These are phyloP conservation scores for Galerucella calmariensis DNA, from an alignment of 2,888 invertebrate species.

Conservation along the genomic window DNA sequence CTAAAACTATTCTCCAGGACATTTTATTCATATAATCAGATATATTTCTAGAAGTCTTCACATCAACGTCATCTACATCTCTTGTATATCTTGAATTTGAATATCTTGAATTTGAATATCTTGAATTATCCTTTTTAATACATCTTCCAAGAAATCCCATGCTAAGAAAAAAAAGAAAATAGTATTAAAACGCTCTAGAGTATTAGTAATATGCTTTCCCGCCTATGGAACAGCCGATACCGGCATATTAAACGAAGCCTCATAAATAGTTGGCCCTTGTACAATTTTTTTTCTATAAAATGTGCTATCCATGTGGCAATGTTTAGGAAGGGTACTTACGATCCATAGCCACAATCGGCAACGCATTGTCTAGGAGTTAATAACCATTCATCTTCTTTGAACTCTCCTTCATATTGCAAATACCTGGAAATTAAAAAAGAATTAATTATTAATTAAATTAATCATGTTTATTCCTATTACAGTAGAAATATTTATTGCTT, in stretches of 20 bases:
- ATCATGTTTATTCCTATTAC: too few relatives aligned
- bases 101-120: too few relatives aligned
- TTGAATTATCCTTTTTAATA: neutral
- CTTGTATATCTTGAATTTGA: neutral
- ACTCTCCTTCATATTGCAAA: conserved; percentile 25
- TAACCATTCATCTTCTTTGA: neutral
- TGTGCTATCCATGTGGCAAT: too few relatives aligned
- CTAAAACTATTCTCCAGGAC: conserved; percentile 48
- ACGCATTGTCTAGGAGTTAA: conserved; percentile 38
- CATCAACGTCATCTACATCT: neutral
- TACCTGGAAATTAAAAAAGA: conserved; percentile 27
- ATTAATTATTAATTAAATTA: too few relatives aligned
- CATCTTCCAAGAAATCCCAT: neutral
- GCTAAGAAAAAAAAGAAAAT: neutral
- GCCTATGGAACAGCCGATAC: too few relatives aligned
- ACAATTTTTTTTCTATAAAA: too few relatives aligned
- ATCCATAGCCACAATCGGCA: conserved; percentile 16
- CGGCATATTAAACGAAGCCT: too few relatives aligned
- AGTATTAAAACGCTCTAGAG: too few relatives aligned
- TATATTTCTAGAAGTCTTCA: neutral
- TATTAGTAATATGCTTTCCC: too few relatives aligned
- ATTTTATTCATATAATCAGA: conserved; percentile 30
- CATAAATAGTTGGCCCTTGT: too few relatives aligned
- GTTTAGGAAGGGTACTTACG: conserved; percentile 36
- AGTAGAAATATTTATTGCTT: too few relatives aligned